Conservation (phyloP, 92 coral and sea anemone species). For the Ricordea florida region DNA sequence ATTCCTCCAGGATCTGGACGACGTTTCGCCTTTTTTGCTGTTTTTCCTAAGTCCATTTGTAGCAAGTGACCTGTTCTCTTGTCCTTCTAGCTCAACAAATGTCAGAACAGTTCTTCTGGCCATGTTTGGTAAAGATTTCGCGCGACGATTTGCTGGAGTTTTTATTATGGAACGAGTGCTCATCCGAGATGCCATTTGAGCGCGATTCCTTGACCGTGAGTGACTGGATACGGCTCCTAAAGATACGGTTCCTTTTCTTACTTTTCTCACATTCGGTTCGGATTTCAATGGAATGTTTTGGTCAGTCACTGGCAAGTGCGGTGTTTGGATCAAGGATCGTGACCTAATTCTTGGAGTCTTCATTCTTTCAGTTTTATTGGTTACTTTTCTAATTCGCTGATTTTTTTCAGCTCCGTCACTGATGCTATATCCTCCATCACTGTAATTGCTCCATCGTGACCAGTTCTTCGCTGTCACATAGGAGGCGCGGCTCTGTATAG, state of each 20-base stretch:
- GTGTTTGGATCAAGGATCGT: not conserved
- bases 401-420: conserved; percentile 13
- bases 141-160: not conserved
- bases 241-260: conserved; percentile 4
- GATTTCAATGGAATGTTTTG: not conserved
- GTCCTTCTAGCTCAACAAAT: conserved; percentile 9
- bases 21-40: not conserved
- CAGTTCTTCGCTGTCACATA: conserved; percentile 62
- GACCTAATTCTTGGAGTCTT: not conserved
- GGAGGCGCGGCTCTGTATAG: conserved; percentile 44
- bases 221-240: not conserved
- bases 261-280: conserved; percentile 17
- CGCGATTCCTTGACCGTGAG: conserved; percentile 5
- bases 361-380: not conserved
- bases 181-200: conserved; percentile 16
- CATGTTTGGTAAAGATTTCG: conserved; percentile 29
- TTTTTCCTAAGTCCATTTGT: not conserved
- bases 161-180: conserved; percentile 37
- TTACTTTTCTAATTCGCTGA: not conserved
- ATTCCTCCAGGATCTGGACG: not conserved
- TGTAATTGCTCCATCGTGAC: conserved; percentile 72
- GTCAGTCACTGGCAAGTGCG: not conserved
- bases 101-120: conserved; percentile 6
- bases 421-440: conserved; percentile 79
- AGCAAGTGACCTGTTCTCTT: not conserved